These are phyloP conservation scores for Tenebrio molitor DNA, from an alignment of 1,140 invertebrate species.

Conservation along the genomic window DNA sequence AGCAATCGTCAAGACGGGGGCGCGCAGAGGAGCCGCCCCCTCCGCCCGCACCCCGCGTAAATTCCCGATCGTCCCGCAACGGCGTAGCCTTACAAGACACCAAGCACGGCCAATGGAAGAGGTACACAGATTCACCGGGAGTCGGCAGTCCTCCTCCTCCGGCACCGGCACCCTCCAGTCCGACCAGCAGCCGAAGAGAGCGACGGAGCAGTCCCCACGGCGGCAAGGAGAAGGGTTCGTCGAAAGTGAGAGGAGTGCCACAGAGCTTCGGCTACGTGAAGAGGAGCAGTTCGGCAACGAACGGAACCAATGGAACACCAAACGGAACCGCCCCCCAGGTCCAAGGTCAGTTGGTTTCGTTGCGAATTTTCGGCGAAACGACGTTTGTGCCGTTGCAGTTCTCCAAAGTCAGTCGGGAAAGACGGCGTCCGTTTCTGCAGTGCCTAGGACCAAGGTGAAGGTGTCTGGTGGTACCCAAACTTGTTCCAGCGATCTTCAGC, in stretches of 20 bases:
- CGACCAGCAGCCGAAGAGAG: constrained; percentile 66
- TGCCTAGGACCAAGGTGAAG: constrained; percentile 85
- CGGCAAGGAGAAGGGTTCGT: constrained; percentile 55
- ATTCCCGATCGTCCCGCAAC: constrained; percentile 50
- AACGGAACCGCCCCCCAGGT: constrained; percentile 47
- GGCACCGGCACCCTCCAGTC: constrained; percentile 67
- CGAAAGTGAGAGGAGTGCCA: constrained; percentile 73
- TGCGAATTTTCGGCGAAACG: too few relatives aligned
- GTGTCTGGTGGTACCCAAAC: constrained; percentile 92
- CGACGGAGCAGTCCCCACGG: constrained; percentile 66
- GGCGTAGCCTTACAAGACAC: constrained; percentile 51
- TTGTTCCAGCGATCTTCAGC: constrained; percentile 81
- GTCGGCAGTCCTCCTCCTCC: constrained; percentile 70
- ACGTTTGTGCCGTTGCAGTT: constrained; percentile 53
- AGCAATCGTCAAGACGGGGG: constrained; percentile 58
- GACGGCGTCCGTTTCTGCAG: constrained; percentile 86
- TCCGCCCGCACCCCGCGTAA: constrained; percentile 55
- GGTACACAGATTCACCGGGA: constrained; percentile 69
- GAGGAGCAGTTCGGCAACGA: constrained; percentile 74
- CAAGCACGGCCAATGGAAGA: constrained; percentile 60
- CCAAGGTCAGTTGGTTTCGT: constrained; percentile 40
- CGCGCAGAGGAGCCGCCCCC: constrained; percentile 59
- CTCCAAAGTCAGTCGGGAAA: constrained; percentile 66
- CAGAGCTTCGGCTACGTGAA: constrained; percentile 89
- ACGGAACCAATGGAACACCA: constrained; percentile 36